Percentiles rank a stretch among this genome's conserved stretches.
Conservation (phyloP, 2,888 invertebrate genomes). For the Tiphia femorata region DNA sequence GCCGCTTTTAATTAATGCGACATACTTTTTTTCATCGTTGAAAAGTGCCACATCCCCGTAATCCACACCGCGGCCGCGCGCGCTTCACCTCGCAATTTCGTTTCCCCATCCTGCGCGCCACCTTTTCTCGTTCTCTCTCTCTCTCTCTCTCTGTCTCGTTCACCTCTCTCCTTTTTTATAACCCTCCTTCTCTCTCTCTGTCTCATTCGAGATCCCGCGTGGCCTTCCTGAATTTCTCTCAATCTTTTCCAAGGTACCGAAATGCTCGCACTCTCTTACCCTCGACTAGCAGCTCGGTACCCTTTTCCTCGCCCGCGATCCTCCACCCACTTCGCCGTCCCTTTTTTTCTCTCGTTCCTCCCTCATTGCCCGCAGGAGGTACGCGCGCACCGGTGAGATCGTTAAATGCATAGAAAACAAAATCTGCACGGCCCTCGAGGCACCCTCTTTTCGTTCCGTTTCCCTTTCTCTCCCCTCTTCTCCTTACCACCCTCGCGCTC, state of each 20-base stretch:
- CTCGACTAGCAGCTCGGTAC: too few relatives aligned
- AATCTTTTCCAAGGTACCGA: too few relatives aligned
- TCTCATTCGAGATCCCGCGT: not conserved
- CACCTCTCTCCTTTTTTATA: not conserved
- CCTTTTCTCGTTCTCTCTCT: not conserved
- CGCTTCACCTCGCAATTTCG: too few relatives aligned
- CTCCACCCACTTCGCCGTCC: not conserved
- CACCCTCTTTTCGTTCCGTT: slow-evolving; percentile 17
- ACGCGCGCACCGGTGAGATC: slow-evolving; percentile 34
- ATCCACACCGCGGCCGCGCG: slow-evolving; percentile 36
- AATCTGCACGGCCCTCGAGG: slow-evolving; percentile 35
- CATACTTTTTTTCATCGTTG: slow-evolving; percentile 61
- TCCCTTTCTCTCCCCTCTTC: slow-evolving; percentile 9
- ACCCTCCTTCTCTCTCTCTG: not conserved
- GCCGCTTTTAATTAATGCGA: slow-evolving; percentile 65
- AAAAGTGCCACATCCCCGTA: slow-evolving; percentile 56
- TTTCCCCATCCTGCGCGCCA: not conserved
- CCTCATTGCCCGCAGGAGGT: slow-evolving; percentile 25
- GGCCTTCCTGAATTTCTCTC: not conserved
- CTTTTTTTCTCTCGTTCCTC: not conserved
- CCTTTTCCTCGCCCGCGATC: too few relatives aligned
- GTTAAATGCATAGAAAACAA: slow-evolving; percentile 42
- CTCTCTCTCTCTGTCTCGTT: not conserved
- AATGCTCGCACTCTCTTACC: not conserved
- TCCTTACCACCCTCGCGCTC: slow-evolving; percentile 11